Base-by-base conservation (phyloP, 1,140 invertebrate species). In the Drosophila lacertosa region DNA sequence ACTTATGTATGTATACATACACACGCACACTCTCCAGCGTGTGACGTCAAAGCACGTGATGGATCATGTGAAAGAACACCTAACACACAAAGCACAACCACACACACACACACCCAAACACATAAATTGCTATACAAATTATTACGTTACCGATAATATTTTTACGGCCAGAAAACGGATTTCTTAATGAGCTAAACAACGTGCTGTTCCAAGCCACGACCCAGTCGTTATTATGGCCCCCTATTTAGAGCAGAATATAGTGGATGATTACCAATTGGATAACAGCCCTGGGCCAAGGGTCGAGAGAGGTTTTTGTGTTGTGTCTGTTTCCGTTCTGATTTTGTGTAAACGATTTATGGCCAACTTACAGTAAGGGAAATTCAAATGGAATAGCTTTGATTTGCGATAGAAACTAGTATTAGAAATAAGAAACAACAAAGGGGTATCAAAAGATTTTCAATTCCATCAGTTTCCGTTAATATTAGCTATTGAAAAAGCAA, bases 21-120 rank as follows among this genome's bases (percentile, higher is more conserved):
- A n/a, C 29, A 9, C n/a, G 10, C 24, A 15, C n/a, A 7, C 4
- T 15, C 5, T 5, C n/a, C 20, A 15, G 44, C 6, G 44, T 48
- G 57, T 88, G 82, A 88, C 70, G 82, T 78, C 77, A 81, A 70
- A 82, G 82, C 82, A 88, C 77, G 82, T 88, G 82, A 88, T 88
- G 63, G 82, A 88, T 88, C 82, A 88, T 88, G 68, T 81, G 77
- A 32, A 58, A 32, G 22, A 51, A 51, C 45, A 24, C 10, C 48
- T 15, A 26, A 60, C 37, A 50, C 47, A 55, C 24, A 59, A n/a
- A n/a, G n/a, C n/a, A n/a, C n/a, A n/a, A n/a, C 39, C 45, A 44
- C 79, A 78, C 60, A 63, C 47, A 65, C 35, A 45, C 51, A 54
- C 48, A 48, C 15, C 50, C 40, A 24, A 58, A 55, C 48, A 33